Evolutionary conservation across 2,888 invertebrate species (phyloP), one percentile per base, ranked within the genome.

Genomic region (Philonicus albiceps): DNA sequence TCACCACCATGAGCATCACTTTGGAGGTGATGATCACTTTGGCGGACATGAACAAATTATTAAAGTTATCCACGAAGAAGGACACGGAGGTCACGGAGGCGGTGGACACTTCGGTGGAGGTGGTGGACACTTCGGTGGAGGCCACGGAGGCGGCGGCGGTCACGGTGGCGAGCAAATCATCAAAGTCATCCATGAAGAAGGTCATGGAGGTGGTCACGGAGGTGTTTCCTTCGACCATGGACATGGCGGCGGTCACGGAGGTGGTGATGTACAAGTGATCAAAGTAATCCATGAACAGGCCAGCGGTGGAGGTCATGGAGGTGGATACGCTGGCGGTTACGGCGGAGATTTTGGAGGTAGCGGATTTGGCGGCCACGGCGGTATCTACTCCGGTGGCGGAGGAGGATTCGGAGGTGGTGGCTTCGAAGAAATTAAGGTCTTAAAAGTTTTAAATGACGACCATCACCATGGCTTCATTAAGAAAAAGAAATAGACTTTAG

Each of bases 161-260:
- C 37, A 37, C 40, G 27, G 43, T 13, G 73, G 43, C 72, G 40
- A 72, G 0, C 84, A 84, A 84, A 43, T 84, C 30, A 84, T 84
- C 27, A 64, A 86, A 30, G 86, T 75, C n/a, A 81, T 49, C 7
- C 74, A 78, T 13, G 78, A 81, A 74, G 86, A 74, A 11, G 40
- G 80, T 27, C 43, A 49, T 8, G 81, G 78, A 13, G 80, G 81
- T 11, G 74, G 53, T 37, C 19, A 40, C 22, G 40, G 40, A n/a
- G 84, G 72, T 16, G 19, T 13, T 8, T 11, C 22, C 11, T 19
- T 6, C 6, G 2, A 7, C 19, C 19, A 31, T 11, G 80, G 27
- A 22, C 64, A 49, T 11, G 76, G 73, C 37, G 22, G 22, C n/a
- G 80, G 30, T 6, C 31, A 53, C 22, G n/a, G 30, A 27, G 80